phyloP scores from a whole-genome alignment of 2,888 invertebrate species.

The Protonemura montana region DNA sequence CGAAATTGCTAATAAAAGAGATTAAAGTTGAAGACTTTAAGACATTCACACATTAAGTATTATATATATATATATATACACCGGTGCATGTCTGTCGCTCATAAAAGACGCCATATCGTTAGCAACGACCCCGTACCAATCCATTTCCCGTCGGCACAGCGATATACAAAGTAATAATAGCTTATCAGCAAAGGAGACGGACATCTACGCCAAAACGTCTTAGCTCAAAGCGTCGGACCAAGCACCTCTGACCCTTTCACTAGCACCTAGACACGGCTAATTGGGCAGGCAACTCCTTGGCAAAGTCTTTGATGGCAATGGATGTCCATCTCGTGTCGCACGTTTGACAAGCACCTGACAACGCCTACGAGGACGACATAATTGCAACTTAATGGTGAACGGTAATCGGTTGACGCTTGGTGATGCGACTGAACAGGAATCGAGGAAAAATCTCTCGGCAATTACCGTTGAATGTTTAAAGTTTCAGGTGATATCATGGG shows the following conservation, averaged over 20 bases:
- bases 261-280: not conserved
- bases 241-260: not conserved
- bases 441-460: not conserved
- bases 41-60: not conserved
- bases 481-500: not conserved
- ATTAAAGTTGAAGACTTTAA: not conserved
- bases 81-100: not conserved
- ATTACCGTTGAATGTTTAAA: not conserved
- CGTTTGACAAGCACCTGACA: not conserved
- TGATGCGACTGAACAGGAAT: not conserved
- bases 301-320: not conserved
- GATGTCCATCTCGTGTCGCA: not conserved
- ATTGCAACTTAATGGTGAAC: not conserved
- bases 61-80: too few species aligned
- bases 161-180: not conserved
- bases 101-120: not conserved
- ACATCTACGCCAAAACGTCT: not conserved
- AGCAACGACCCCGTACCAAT: not conserved
- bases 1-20: not conserved
- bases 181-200: not conserved
- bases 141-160: not conserved
- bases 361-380: not conserved
- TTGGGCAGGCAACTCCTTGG: not conserved
- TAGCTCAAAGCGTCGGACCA: not conserved
- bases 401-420: not conserved